Evolutionary conservation across 2,797 vertebrate species (phyloP).

Genomic region (Tinamus major): DNA sequence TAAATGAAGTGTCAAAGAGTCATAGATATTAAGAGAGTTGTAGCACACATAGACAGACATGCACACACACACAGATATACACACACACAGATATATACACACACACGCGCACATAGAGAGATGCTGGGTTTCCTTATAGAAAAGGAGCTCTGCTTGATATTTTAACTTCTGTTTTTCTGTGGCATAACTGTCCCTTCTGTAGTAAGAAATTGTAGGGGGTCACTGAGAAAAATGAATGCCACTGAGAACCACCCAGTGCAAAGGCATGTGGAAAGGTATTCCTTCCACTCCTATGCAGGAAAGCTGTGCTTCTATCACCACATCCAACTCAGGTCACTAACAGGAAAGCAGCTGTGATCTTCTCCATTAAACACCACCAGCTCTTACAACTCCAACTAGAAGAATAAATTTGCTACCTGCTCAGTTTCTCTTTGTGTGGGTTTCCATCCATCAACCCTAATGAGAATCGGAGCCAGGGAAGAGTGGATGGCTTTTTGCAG

Average conservation of each 20-base stretch:
- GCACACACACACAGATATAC: background rate
- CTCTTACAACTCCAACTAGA: background rate
- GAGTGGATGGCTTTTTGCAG: background rate
- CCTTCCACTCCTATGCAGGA: background rate
- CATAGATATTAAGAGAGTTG: constrained; percentile 19
- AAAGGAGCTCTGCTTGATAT: background rate
- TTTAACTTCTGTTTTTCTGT: constrained; percentile 6
- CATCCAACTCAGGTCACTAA: background rate
- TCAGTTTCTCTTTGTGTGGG: background rate
- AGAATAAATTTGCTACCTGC: background rate
- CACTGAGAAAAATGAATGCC: background rate
- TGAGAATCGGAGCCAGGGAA: background rate
- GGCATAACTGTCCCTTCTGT: background rate
- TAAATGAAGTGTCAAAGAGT: constrained; percentile 29
- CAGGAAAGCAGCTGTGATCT: background rate
- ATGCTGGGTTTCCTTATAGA: background rate
- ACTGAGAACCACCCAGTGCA: background rate
- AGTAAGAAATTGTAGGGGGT: constrained; percentile 12
- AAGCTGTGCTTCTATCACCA: background rate
- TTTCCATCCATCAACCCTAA: background rate
- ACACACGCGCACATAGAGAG: background rate
- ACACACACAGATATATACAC: background rate
- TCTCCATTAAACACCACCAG: background rate
- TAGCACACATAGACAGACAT: background rate
- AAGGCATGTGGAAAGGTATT: background rate